Conservation (phyloP, 2,888 invertebrate genomes). For the Malthinus seriepunctatus region DNA sequence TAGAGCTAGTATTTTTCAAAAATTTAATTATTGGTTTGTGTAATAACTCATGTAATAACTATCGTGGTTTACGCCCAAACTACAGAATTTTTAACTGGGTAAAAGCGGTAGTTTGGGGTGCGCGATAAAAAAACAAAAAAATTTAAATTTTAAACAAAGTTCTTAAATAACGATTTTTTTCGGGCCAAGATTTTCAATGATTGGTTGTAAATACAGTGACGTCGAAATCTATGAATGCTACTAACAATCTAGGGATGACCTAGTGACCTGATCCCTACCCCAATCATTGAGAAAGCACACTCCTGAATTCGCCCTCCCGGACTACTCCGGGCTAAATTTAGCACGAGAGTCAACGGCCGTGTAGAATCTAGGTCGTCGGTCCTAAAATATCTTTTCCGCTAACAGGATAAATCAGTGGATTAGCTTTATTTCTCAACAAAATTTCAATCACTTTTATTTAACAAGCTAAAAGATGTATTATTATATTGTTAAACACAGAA, state of each 20-base stretch:
- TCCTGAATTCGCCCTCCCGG: conserved; percentile 31
- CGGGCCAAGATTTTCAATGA: conserved; percentile 3
- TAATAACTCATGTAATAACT: too few species aligned
- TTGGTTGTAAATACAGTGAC: conserved; percentile 28
- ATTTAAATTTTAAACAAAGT: too few species aligned
- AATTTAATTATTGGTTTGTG: too few species aligned
- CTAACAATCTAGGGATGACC: conserved; percentile 34
- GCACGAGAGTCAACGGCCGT: conserved; percentile 27
- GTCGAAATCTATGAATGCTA: conserved; percentile 35
- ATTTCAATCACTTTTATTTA: conserved; percentile 17
- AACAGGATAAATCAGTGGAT: conserved; percentile 13
- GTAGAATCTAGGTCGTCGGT: conserved; percentile 27
- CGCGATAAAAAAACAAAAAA: too few species aligned
- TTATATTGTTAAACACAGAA: too few species aligned
- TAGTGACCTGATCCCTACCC: conserved; percentile 38
- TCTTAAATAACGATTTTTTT: too few species aligned
- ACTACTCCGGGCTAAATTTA: conserved; percentile 34
- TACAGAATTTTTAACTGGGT: too few species aligned
- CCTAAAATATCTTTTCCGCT: conserved; percentile 22
- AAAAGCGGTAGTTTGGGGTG: too few species aligned
- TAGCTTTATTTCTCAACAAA: conserved; percentile 15
- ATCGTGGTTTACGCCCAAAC: too few species aligned
- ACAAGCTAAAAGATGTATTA: too few species aligned
- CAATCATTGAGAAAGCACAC: conserved; percentile 18
- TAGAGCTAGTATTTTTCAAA: too few species aligned